Base-by-base conservation (phyloP, 2,113 vertebrate species). In the Tonatia bakeri region DNA sequence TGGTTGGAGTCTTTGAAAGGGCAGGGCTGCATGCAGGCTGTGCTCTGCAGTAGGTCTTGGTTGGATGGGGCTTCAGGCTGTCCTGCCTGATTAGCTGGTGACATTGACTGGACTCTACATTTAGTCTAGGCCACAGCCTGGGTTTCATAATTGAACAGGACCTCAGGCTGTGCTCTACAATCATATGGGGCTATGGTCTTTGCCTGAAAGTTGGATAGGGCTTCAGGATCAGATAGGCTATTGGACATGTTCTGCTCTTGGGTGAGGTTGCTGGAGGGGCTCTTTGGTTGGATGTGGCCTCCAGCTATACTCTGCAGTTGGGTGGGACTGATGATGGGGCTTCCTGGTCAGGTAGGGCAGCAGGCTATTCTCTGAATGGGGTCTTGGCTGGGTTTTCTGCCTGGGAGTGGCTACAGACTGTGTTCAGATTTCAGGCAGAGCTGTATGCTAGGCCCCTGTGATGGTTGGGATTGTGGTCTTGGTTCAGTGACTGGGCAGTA, bases 371-470 rank as follows among this genome's bases (percentile, higher is more conserved):
- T 83, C 72, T 54, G 20, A 65, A 17, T 24, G 14, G 22, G 47
- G 15, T 67, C 45, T 67, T n/a, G 15, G 8, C 56, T 76, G 91
- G n/a, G n/a, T n/a, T 76, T 61, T 16, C 0, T 14, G 45, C 90
- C 36, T 26, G 10, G 36, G 28, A 12, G 43, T 67, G 45, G 7
- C 26, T 19, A n/a, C 28, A 43, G 31, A 28, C 59, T 76, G 7
- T 54, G 45, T 77, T 92, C 28, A 54, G 31, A 17, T 40, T 33
- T 43, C 54, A 47, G 28, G 24, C 15, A 67, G 69, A 14, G 28
- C 1, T 0, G 0, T 85, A 19, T n/a, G 36, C 28, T 67, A 65
- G 14, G 56, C 15, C 54, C 28, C 20, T 1, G 5, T 15, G 9
- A 28, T n/a, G 31, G 59, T n/a, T 54, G 59, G 15, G 15, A 3